Conservation (phyloP, 37 sponge, comb jelly and placozoan species). For the Haliclona indistincta region DNA sequence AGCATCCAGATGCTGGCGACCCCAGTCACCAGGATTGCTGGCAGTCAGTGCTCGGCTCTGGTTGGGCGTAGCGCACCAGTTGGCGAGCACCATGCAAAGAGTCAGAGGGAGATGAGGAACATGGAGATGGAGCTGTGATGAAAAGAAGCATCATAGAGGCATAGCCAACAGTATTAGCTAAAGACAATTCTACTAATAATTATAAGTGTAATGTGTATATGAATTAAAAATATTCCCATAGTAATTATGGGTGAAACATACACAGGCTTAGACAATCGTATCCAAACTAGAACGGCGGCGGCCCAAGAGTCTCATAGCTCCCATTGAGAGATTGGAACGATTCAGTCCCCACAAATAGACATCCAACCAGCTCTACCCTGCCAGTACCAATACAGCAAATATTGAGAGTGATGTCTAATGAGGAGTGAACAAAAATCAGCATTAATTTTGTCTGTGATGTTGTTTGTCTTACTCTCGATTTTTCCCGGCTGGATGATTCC, state of each 20-base stretch:
- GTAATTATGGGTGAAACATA: no score
- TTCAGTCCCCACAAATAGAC: slow-evolving; percentile 43
- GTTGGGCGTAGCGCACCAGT: slow-evolving; percentile 17
- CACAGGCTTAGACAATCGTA: neutral
- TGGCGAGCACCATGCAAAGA: neutral
- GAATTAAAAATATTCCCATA: no score
- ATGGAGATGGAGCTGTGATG: no score
- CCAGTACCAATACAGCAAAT: slow-evolving; percentile 15
- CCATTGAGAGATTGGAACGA: slow-evolving; percentile 26
- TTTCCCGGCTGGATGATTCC: slow-evolving; percentile 12
- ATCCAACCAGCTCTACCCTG: neutral
- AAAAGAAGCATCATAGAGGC: no score
- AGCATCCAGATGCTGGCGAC: neutral
- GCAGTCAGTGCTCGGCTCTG: neutral
- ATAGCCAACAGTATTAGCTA: neutral
- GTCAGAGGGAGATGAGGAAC: neutral
- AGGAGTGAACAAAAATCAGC: neutral
- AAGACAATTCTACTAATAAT: neutral
- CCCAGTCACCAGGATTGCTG: slow-evolving; percentile 1
- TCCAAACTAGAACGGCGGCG: neutral
- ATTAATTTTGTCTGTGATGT: neutral
- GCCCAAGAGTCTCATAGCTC: slow-evolving; percentile 19
- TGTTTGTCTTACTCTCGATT: neutral
- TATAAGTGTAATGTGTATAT: neutral
- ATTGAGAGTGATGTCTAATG: slow-evolving; percentile 1